These are phyloP conservation scores for Columba janthina DNA, from an alignment of 2,113 vertebrate genomes.

Conservation along the genomic window DNA sequence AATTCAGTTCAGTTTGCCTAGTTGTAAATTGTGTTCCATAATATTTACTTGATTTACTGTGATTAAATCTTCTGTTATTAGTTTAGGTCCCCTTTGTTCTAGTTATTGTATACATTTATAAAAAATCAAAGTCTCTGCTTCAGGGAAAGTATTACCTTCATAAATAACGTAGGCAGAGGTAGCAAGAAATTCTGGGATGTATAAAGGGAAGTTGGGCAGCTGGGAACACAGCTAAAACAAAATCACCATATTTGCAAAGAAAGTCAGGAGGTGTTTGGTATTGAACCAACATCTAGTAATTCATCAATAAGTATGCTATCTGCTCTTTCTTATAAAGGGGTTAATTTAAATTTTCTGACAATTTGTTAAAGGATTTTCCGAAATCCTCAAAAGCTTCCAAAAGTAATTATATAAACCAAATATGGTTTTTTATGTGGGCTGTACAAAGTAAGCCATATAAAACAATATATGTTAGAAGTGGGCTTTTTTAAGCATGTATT, in stretches of 20 bases:
- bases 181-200: neutral
- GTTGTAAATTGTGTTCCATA: neutral
- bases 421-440: neutral
- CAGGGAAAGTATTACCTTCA: neutral
- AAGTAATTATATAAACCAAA: neutral
- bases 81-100: neutral
- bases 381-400: neutral
- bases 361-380: neutral
- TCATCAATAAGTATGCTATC: neutral
- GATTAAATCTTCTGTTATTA: neutral
- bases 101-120: neutral
- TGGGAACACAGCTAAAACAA: neutral
- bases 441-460: neutral
- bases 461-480: neutral
- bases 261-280: neutral
- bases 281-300: neutral
- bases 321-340: neutral
- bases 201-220: neutral
- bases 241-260: neutral
- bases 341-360: neutral
- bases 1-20: neutral
- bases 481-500: neutral
- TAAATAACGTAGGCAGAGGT: neutral
- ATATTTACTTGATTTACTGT: neutral
- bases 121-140: neutral